Base-by-base conservation (phyloP, 2,888 invertebrate species). In the Galerucella nymphaeae region DNA sequence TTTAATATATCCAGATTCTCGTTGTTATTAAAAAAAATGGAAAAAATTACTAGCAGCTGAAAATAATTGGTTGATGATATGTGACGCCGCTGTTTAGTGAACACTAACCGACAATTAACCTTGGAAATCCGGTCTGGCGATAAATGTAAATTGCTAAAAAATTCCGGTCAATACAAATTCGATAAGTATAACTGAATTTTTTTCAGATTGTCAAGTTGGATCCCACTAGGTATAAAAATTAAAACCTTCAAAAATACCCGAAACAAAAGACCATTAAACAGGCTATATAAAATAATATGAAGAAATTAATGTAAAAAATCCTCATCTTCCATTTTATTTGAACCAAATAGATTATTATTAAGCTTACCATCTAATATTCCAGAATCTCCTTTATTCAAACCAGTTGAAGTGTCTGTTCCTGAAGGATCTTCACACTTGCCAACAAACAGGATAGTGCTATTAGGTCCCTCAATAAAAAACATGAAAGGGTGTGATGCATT, bases 401-500 rank as follows among this genome's bases (percentile, higher is more conserved):
- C 65, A 61, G 73, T 72, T 18, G 80, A 78, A 58, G 82, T 63
- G 14, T 79, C 77, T 2, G 78, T 41, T 10, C 74, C 42, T n/a
- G 76, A 81, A 0, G 95, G 95, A 84, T 93, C 90, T 23, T 89
- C 87, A 1, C 94, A 90, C 84, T 92, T 90, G 45, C 95, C 95
- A 42, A 93, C 90, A 85, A 93, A 94, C 30, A 95, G 85, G 64
- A 94, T 89, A 50, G 93, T 93, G n/a, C 91, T 90, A 0, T 91
- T 92, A 0, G 87, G 93, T 79, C 95, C 94, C 82, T 94, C 93
- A 75, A 95, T 93, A 84, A 93, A 93, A 87, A 95, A 94, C 67
- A 94, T 82, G 87, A 95, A 95, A 0, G 95, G 94, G 75, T 90
- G 92, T 82, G 92, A 90, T 1, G 91, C 94, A 58, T 90, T 88